Conservation (phyloP, 2,113 vertebrate species). For the Xerus inauris region DNA sequence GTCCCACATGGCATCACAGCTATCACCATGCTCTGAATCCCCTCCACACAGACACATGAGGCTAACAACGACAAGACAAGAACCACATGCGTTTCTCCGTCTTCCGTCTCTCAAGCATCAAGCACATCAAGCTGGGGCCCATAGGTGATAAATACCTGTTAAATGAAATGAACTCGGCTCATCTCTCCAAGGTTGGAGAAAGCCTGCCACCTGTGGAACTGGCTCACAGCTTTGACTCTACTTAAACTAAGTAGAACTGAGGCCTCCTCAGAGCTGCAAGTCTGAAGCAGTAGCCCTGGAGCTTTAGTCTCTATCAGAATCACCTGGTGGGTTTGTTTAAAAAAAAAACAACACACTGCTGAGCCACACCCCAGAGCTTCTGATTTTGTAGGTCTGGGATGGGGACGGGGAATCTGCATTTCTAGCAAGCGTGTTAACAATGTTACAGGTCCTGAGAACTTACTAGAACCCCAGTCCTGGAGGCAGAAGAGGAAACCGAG, state of each 20-base stretch:
- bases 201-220: neutral
- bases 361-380: neutral
- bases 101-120: neutral
- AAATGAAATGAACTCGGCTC: neutral
- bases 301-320: neutral
- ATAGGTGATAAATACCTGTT: neutral
- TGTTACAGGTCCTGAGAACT: neutral
- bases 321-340: neutral
- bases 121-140: fast-evolving
- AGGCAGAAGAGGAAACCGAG: neutral
- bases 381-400: neutral
- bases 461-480: neutral
- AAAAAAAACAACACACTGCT: neutral
- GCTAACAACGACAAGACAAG: neutral
- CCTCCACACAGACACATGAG: neutral
- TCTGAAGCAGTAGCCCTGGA: neutral
- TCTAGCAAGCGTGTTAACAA: neutral
- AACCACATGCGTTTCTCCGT: neutral
- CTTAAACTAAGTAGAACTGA: neutral
- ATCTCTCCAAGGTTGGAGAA: neutral
- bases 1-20: neutral
- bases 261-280: neutral
- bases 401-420: neutral
- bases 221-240: neutral
- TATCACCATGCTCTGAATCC: neutral